These are phyloP conservation scores for Drosophila tripunctata DNA, from an alignment of 2,888 invertebrate species.

Conservation along the genomic window DNA sequence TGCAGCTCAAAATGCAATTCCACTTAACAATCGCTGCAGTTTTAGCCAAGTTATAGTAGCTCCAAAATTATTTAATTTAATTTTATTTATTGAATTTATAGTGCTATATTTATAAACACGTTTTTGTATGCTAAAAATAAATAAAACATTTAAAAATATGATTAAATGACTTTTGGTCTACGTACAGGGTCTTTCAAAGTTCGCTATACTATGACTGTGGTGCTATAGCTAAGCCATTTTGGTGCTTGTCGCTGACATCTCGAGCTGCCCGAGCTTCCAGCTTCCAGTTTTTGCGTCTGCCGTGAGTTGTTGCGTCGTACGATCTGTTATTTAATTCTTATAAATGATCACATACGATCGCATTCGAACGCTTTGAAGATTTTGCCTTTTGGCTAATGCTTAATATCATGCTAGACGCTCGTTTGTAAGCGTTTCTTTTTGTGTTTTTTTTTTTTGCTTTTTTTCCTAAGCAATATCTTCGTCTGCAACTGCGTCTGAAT, in stretches of 20 bases:
- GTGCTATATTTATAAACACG: no score
- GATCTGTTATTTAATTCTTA: conserved; percentile 54
- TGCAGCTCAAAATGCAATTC: no score
- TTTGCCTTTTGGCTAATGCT: conserved; percentile 49
- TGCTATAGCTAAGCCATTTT: conserved; percentile 26
- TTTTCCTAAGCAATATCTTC: conserved; percentile 12
- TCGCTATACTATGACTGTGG: neutral
- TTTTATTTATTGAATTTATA: no score
- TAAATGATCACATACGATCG: conserved; percentile 27
- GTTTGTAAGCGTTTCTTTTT: no score
- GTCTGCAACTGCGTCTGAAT: conserved; percentile 4
- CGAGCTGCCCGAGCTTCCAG: neutral
- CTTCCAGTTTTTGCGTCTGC: neutral
- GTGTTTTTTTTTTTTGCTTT: no score
- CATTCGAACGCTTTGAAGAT: conserved; percentile 29
- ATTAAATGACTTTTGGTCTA: no score
- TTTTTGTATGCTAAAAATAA: no score
- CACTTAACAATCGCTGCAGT: no score
- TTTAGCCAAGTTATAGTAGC: no score
- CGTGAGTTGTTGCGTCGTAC: neutral
- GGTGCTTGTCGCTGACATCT: conserved; percentile 43
- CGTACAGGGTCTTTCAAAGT: neutral
- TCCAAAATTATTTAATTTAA: no score
- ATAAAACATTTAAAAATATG: no score
- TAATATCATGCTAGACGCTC: conserved; percentile 74